Base-by-base conservation (phyloP, 2,888 invertebrate species). In the Sepiola atlantica region DNA sequence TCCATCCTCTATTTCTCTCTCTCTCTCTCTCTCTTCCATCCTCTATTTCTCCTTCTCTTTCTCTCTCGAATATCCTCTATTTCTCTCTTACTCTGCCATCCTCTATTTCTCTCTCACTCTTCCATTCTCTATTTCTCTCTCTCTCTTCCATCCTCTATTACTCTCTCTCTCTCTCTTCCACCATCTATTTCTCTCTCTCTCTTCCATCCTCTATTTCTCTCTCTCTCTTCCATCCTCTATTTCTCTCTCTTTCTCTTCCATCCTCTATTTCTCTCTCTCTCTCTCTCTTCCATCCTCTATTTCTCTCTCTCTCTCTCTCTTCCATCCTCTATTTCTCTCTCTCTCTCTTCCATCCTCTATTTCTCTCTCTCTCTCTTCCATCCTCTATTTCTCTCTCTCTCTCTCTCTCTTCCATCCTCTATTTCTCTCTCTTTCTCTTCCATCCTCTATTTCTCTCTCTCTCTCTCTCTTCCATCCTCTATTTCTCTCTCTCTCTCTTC, bases 401-500 rank as follows among this genome's bases (percentile, higher is more conserved):
- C 21, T 55, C 55, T 12, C 21, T 55, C 21, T 21, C 21, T 55
- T 55, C 21, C 55, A 14, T 77, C 14, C 10, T 77, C 1, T n/a
- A 12, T 77, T n/a, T n/a, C 77, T 8, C 10, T 0, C n/a, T 77
- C 1, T 14, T 14, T 28, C n/a, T 1, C 16, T n/a, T n/a, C 0
- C 2, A 2, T 28, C n/a, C 3, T n/a, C n/a, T 28, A 20, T 55
- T 55, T 21, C 21, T 55, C 21, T 21, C 14, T 55, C 21, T 21
- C 6, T 55, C 21, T 55, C 6, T 55, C 18, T 55, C 16, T 21
- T 12, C 21, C 6, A 2, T 10, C n/a, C 12, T 16, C n/a, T 77
- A 1, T n/a, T 10, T 77, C 14, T 0, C 14, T n/a, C n/a, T 0
- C n/a, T n/a, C n/a, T 28, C 14, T 8, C n/a, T 8, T 10, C n/a